Evolutionary conservation across 2,113 vertebrate species (phyloP).

Genomic region (Sceloporus tristichus): DNA sequence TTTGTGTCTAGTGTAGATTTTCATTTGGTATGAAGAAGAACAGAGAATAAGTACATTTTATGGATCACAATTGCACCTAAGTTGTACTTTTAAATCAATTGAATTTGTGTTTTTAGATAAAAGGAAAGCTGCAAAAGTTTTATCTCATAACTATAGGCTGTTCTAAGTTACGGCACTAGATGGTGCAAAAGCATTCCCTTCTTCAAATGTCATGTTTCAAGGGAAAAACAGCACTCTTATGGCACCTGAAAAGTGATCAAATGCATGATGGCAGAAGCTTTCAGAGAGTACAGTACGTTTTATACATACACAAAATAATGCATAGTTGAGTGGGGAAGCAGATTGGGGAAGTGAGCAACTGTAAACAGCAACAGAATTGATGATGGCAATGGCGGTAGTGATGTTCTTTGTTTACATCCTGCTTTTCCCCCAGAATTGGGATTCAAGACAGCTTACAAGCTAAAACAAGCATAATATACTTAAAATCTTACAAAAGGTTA

Average conservation of each 20-base stretch:
- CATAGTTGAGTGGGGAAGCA: not conserved
- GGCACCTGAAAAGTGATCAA: not conserved
- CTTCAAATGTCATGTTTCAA: not conserved
- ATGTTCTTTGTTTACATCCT: not conserved
- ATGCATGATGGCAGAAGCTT: not conserved
- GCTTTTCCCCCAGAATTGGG: not conserved
- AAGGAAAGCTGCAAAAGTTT: not conserved
- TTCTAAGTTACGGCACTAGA: conserved; percentile 67
- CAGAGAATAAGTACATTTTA: not conserved
- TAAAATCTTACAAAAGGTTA: no score
- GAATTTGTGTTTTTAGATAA: not conserved
- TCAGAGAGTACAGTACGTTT: not conserved
- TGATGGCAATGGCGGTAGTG: not conserved
- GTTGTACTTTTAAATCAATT: not conserved
- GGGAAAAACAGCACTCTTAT: not conserved
- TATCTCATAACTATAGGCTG: not conserved
- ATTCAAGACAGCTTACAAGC: no score
- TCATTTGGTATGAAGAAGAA: not conserved
- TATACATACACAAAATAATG: not conserved
- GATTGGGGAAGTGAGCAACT: not conserved
- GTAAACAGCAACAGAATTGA: not conserved
- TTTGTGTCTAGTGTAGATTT: not conserved
- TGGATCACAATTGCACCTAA: no score
- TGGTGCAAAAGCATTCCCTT: conserved; percentile 74
- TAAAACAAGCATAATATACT: no score